Percentiles rank a stretch among this genome's conserved stretches.
phyloP scores from a whole-genome alignment of 2,113 vertebrate genomes.

The Hoplias malabaricus region DNA sequence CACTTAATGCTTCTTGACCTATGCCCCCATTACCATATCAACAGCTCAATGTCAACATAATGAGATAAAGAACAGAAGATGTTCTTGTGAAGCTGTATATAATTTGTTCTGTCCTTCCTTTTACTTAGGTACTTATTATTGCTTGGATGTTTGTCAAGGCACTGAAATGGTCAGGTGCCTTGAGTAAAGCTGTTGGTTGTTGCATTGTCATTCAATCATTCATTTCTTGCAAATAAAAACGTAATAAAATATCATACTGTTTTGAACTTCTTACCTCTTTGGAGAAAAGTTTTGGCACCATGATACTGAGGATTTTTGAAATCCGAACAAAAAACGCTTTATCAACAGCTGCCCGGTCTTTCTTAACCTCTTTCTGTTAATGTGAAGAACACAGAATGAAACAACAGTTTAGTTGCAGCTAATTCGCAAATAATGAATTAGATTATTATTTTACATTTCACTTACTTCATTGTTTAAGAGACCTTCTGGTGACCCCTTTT shows the following conservation, averaged over 20 bases:
- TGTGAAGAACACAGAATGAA: neutral
- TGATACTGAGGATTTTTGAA: conserved; percentile 80
- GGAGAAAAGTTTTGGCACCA: conserved; percentile 85
- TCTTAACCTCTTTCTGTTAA: conserved; percentile 85
- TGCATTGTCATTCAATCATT: too few relatives aligned
- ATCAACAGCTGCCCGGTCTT: conserved; percentile 88
- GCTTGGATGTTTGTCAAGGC: neutral
- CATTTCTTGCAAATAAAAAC: too few relatives aligned
- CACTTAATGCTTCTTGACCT: conserved; percentile 3
- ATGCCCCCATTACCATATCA: neutral
- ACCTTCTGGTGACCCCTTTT: conserved; percentile 77
- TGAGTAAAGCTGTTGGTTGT: too few relatives aligned
- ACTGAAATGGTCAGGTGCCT: neutral
- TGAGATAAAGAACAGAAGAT: neutral
- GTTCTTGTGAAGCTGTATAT: too few relatives aligned
- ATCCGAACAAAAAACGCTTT: conserved; percentile 84
- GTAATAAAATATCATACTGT: neutral
- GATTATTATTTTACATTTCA: neutral
- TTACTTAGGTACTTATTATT: too few relatives aligned
- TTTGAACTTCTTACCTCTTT: conserved; percentile 84
- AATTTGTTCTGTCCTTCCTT: too few relatives aligned
- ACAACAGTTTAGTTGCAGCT: too few relatives aligned
- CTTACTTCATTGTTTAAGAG: conserved; percentile 80
- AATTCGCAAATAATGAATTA: neutral
- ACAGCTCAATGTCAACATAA: conserved; percentile 22